A percentile compares a stretch with the other conserved stretches of the same genome.
These are phyloP conservation scores for Adoxophyes honmai DNA, from an alignment of 1,140 invertebrate species.

Conservation along the genomic window DNA sequence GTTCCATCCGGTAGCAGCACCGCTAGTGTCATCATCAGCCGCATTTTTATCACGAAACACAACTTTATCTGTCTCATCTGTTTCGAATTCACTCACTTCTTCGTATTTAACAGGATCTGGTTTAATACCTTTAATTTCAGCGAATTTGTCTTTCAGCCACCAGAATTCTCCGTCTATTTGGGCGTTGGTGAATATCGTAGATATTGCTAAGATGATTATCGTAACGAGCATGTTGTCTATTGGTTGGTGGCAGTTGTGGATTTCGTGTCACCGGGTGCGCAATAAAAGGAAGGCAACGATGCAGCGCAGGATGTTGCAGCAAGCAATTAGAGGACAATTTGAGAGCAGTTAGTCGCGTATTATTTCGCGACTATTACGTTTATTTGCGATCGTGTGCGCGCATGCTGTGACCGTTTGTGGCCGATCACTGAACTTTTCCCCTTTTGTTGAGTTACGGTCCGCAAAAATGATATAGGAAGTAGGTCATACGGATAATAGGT, in stretches of 20 bases:
- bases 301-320: constrained; percentile 10
- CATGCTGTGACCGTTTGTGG: constrained; percentile 19
- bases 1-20: neutral
- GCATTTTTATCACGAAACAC: constrained; percentile 39
- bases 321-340: constrained; percentile 7
- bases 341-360: constrained; percentile 7
- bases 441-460: constrained; percentile 13
- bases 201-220: neutral
- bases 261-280: neutral
- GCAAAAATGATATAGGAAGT: neutral
- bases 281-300: constrained; percentile 7
- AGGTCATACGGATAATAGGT: neutral
- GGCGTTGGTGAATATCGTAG: neutral
- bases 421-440: constrained; percentile 22
- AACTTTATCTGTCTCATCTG: constrained; percentile 57
- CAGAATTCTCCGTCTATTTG: constrained; percentile 67
- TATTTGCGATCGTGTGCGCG: constrained; percentile 17
- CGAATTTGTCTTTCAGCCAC: constrained; percentile 57
- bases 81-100: constrained; percentile 53
- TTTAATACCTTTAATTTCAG: constrained; percentile 34
- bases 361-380: constrained; percentile 11
- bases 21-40: neutral
- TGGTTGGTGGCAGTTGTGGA: neutral
- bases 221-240: neutral
- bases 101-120: constrained; percentile 44